Base-by-base conservation (phyloP, 2,113 vertebrate genomes). In the Tympanuchus pallidicinctus region DNA sequence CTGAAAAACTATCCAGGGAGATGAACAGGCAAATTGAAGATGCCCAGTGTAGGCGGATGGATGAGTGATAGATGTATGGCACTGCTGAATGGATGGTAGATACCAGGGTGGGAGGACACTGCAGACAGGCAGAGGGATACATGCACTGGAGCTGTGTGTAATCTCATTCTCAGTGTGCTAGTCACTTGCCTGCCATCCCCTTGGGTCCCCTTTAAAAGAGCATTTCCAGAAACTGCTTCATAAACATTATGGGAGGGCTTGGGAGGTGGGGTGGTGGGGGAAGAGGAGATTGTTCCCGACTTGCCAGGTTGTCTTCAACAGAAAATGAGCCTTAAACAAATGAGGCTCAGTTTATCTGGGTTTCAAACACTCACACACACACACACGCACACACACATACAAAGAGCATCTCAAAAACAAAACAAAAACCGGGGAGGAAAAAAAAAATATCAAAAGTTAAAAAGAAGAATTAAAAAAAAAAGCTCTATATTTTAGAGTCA, bases 401-500 rank as follows among this genome's bases (percentile, higher is more conserved):
- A 20, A 45, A 80, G 34, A 79, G 72, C 82, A 80, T 25, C 82
- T 86, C 86, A 86, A 69, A 86, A 92, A 52, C 63, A 88, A 92
- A 95, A 86, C 15, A 65, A 74, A 91, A 93, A 59, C 13, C 2
- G 13, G 10, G 22, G 8, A 20, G 8, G 2, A 36, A 30, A 8
- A 30, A 8, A 24, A 9, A 57, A 60, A 83, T n/a, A 74, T 27
- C 22, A 86, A 69, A 93, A 92, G 43, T 54, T 48, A 65, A 84
- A 82, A 91, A 84, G 21, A 86, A 59, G 32, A 76, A 86, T 66
- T 71, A 43, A 40, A 71, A 56, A 56, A 80, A 96, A 89, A 80
- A 80, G 63, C 24, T 72, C 81, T 64, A 86, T 93, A 95, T 96
- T 97, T 97, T 96, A 61, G 65, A 97, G 96, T 97, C 96, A 97